Evolutionary conservation across 2,888 invertebrate genomes (phyloP), one percentile per base, ranked within the genome.

Genomic region (Trissolcus japonicus): DNA sequence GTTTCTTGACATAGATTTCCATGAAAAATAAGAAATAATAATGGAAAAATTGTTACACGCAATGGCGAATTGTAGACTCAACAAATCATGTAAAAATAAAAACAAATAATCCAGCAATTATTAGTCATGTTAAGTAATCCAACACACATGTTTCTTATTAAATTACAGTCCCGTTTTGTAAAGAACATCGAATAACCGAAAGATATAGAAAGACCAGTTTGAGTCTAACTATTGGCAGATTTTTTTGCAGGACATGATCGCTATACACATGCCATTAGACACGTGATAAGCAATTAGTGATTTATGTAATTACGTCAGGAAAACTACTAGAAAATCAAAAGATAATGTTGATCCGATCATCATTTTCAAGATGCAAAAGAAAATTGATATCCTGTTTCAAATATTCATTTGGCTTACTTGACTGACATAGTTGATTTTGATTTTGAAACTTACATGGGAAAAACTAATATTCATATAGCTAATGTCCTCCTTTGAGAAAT

Each of bases 221-320:
- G n/a, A 6, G 16, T n/a, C n/a, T 46, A 29, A 29, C 35, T 6
- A 46, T 46, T 46, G 16, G n/a, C 46, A 11, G 46, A 46, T 16
- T 46, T 46, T 16, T 46, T 46, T 46, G n/a, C 11, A 55, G 46
- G 35, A 50, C 35, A 50, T 57, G 14, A 40, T 66, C 56, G 21
- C 57, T 50, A 48, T 56, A 50, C 21, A 57, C 21, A 66, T 35
- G 16, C 68, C 54, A 48, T 60, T 59, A 60, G 54, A 46, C 17
- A 14, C 21, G 13, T 11, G 46, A 43, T 43, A 59, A 51, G 50
- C 50, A 40, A 59, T 59, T 46, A 67, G 35, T 54, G 46, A 61
- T 61, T 68, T 55, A 68, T 41, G 29, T 59, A 60, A 68, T 68
- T 43, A 17, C 16, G 46, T 6, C 46, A 46, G 46, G 16, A 46